These are phyloP conservation scores for Eulemur albifrons DNA, from an alignment of 2,797 vertebrate genomes.

Conservation along the genomic window DNA sequence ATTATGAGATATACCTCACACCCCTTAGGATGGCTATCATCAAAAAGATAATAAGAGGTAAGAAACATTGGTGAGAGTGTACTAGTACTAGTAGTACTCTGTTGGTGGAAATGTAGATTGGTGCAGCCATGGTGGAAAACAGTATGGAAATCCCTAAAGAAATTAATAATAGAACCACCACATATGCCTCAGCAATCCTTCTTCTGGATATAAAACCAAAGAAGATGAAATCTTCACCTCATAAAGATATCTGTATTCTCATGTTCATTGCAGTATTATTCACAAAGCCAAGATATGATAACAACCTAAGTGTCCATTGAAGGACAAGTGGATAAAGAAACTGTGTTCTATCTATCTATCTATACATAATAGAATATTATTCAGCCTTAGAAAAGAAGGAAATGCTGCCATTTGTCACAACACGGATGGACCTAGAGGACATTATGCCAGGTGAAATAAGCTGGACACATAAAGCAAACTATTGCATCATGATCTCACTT, in stretches of 20 bases:
- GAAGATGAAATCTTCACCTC: neutral
- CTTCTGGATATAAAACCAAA: neutral
- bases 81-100: neutral
- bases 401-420: neutral
- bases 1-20: neutral
- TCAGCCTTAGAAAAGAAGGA: neutral
- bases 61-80: neutral
- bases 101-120: neutral
- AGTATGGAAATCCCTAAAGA: neutral
- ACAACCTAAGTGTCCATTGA: neutral
- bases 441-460: neutral
- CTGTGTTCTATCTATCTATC: neutral
- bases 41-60: neutral
- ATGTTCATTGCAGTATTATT: neutral
- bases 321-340: neutral
- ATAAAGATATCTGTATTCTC: neutral
- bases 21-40: neutral
- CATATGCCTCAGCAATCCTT: neutral
- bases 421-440: neutral
- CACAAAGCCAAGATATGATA: neutral
- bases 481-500: neutral
- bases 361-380: neutral
- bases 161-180: neutral
- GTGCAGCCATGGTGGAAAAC: neutral
- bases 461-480: neutral